A percentile compares a stretch with the other conserved stretches of the same genome.
Evolutionary conservation across 1,140 invertebrate genomes (phyloP).

Genomic region (Physella acuta): DNA sequence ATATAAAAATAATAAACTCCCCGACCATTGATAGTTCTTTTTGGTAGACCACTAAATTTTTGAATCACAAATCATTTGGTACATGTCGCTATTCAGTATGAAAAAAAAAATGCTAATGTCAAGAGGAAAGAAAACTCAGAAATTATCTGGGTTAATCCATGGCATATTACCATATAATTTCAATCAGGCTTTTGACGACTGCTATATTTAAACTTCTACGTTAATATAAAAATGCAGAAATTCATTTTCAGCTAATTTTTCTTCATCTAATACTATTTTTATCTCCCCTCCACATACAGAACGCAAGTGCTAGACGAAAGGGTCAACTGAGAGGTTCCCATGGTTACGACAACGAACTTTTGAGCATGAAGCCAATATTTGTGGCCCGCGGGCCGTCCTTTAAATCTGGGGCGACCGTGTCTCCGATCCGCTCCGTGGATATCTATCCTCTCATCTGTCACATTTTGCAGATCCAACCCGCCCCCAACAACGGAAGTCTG

Average conservation of each 20-base stretch:
- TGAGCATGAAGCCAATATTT: conserved; percentile 69
- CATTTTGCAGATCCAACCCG: conserved; percentile 57
- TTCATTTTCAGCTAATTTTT: neutral
- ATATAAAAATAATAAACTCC: no score
- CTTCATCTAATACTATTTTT: no score
- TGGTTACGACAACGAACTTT: conserved; percentile 34
- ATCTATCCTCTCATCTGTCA: conserved; percentile 69
- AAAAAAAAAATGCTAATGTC: no score
- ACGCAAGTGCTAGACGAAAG: neutral
- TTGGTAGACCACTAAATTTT: no score
- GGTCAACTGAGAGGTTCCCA: conserved; percentile 26
- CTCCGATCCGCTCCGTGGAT: conserved; percentile 67
- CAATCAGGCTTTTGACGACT: neutral
- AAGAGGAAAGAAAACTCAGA: no score
- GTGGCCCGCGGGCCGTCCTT: conserved; percentile 70
- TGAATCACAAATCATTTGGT: no score
- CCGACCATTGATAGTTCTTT: no score
- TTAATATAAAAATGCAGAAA: neutral
- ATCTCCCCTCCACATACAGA: neutral
- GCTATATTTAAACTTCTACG: neutral
- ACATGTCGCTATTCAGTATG: no score
- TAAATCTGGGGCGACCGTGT: conserved; percentile 57
- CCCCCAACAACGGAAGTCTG: conserved; percentile 39
- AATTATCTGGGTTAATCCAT: no score
- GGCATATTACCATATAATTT: no score